Conservation (phyloP, 2,888 invertebrate species). For the Ichneumon xanthorius region DNA sequence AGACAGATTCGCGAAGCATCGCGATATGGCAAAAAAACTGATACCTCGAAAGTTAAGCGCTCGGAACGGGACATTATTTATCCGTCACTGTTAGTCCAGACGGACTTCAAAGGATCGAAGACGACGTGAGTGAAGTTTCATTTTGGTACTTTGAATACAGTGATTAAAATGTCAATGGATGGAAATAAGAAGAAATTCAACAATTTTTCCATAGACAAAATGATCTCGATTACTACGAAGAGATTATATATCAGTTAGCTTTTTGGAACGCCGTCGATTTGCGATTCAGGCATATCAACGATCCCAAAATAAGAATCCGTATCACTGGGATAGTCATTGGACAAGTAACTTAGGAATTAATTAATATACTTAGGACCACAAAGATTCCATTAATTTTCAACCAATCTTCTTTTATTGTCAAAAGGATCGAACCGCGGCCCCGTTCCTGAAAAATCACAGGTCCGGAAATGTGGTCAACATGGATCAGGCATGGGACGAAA, state of each 20-base stretch:
- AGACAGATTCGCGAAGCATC: background rate
- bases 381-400: background rate
- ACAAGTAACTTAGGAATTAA: background rate
- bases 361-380: background rate
- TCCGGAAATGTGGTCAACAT: background rate
- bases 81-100: background rate
- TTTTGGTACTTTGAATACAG: conserved; percentile 29
- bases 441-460: background rate
- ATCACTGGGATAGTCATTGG: conserved; percentile 29
- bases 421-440: background rate
- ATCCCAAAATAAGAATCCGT: conserved; percentile 29
- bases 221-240: conserved; percentile 28
- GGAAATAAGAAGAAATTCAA: background rate
- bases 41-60: background rate
- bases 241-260: conserved; percentile 39
- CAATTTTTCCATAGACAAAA: conserved; percentile 32
- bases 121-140: background rate
- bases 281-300: conserved; percentile 11
- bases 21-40: background rate
- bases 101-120: background rate
- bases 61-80: background rate
- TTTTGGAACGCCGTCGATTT: conserved; percentile 52
- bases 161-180: background rate
- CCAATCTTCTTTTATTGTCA: background rate
- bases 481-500: background rate